A percentile compares a stretch with the other conserved stretches of the same genome.
Evolutionary conservation across 2,888 invertebrate species (phyloP).

Genomic region (Caenorhabditis panamensis): DNA sequence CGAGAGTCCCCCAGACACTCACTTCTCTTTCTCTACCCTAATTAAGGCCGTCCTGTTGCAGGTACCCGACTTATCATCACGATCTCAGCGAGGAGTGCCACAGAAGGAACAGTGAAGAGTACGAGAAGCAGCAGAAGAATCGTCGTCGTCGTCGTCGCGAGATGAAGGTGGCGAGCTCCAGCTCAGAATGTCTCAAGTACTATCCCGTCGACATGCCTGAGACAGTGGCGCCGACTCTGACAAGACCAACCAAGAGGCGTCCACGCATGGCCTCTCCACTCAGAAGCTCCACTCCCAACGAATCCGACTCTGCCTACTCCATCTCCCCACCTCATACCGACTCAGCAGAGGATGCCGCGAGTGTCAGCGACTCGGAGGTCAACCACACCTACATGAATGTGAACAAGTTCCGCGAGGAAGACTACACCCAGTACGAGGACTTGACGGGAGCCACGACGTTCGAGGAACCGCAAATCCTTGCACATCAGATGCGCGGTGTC

Average conservation of each 20-base stretch:
- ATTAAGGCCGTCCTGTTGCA: conserved; percentile 35
- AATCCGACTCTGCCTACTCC: conserved; percentile 71
- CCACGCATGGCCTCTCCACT: conserved; percentile 43
- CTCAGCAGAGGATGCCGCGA: conserved; percentile 58
- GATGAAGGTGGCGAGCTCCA: conserved; percentile 47
- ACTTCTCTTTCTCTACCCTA: conserved; percentile 30
- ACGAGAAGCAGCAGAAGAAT: conserved; percentile 17
- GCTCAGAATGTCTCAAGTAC: conserved; percentile 74
- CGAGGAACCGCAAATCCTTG: conserved; percentile 44
- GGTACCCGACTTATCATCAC: conserved; percentile 59
- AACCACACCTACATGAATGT: conserved; percentile 73
- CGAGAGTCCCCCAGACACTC: conserved; percentile 4
- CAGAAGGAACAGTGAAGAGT: conserved; percentile 4
- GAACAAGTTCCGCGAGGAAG: conserved; percentile 34
- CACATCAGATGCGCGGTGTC: conserved; percentile 49
- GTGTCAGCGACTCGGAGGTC: conserved; percentile 57
- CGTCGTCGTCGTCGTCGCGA: conserved; percentile 45
- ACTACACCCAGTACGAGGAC: conserved; percentile 71
- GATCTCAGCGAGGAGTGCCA: conserved; percentile 51
- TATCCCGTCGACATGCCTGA: conserved; percentile 74
- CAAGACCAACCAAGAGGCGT: conserved; percentile 30
- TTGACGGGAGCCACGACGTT: conserved; percentile 40
- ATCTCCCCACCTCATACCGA: conserved; percentile 71
- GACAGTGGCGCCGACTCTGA: conserved; percentile 32
- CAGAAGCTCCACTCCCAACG: conserved; percentile 69